phyloP scores from a whole-genome alignment of 53 echinoderm and acorn worm species.

The Astropecten irregularis region DNA sequence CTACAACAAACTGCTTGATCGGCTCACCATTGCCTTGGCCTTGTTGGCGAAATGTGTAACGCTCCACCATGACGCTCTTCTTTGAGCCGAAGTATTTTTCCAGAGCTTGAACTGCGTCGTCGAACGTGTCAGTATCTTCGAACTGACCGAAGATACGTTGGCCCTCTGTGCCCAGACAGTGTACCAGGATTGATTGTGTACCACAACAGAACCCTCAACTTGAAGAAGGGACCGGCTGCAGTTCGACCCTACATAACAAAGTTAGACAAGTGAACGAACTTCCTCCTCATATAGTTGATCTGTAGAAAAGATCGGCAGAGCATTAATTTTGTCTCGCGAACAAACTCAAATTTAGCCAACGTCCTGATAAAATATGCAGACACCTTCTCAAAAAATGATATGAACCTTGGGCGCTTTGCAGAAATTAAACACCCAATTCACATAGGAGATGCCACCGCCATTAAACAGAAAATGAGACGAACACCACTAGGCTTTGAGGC shows the following conservation, averaged over 20 bases:
- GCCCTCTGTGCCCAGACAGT: no score
- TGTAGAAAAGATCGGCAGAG: background rate
- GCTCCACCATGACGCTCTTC: no score
- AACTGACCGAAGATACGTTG: no score
- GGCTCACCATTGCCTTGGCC: no score
- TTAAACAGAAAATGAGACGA: conserved; percentile 13
- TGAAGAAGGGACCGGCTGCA: background rate
- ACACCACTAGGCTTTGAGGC: background rate
- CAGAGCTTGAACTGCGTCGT: no score
- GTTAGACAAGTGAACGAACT: background rate
- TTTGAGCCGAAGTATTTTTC: no score
- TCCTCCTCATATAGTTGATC: background rate
- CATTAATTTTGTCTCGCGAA: background rate
- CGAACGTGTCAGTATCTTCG: no score
- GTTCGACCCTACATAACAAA: background rate
- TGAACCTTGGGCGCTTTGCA: background rate
- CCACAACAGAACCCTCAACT: background rate
- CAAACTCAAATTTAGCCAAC: background rate
- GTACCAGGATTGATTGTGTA: no score
- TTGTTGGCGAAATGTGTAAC: no score
- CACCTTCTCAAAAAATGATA: conserved; percentile 11
- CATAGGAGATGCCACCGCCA: background rate
- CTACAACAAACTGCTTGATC: no score
- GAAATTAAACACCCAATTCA: conserved; percentile 8
- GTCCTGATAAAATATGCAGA: background rate